Conservation (phyloP, 2,888 invertebrate genomes). For the Octodonta nipae region DNA sequence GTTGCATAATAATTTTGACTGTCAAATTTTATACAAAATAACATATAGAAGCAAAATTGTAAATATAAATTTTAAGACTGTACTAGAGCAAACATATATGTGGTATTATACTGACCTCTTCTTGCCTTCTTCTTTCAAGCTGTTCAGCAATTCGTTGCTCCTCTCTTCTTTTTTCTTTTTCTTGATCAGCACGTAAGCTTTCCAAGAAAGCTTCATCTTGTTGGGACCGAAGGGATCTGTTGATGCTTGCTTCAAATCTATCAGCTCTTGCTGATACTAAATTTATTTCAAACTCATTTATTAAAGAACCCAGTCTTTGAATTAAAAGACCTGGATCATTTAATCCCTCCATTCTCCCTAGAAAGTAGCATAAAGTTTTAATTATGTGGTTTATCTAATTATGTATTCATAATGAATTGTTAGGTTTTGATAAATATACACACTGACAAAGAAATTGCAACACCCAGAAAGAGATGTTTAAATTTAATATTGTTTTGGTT, state of each 20-base stretch:
- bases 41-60: no score
- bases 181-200: constrained; percentile 83
- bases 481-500: no score
- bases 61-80: no score
- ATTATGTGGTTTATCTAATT: no score
- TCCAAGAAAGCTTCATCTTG: constrained; percentile 91
- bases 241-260: constrained; percentile 39
- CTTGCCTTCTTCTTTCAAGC: constrained; percentile 37
- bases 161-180: constrained; percentile 69
- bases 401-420: no score
- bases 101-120: constrained; percentile 25
- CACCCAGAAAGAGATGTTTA: no score
- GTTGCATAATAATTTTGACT: no score
- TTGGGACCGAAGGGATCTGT: constrained; percentile 68
- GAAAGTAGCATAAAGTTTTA: no score
- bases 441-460: no score
- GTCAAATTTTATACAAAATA: no score
- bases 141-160: constrained; percentile 43
- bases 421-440: no score
- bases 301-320: constrained; percentile 56
- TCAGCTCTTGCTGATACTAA: constrained; percentile 77
- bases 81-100: no score
- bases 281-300: constrained; percentile 76
- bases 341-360: constrained; percentile 66
- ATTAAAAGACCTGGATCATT: constrained; percentile 59